These are phyloP conservation scores for Ctenicera cuprea DNA, from an alignment of 2,888 invertebrate species.

Conservation along the genomic window DNA sequence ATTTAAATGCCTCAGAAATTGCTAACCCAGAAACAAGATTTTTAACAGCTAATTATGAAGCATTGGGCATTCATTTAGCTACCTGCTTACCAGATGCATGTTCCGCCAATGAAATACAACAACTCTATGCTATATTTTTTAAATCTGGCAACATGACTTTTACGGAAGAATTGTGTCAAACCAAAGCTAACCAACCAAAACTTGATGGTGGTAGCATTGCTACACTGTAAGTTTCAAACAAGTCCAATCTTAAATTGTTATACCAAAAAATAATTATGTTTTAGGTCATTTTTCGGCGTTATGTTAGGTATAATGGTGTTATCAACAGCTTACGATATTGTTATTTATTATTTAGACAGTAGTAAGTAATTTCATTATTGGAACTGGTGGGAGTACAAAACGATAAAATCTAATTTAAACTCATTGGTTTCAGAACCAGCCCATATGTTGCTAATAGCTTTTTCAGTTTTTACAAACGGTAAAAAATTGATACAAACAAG, in stretches of 20 bases:
- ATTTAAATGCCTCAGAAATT: no score
- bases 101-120: conserved; percentile 1
- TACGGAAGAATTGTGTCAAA: conserved; percentile 16
- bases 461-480: conserved; percentile 72
- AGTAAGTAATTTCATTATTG: conserved; percentile 7
- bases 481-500: conserved; percentile 68
- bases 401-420: not conserved
- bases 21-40: no score
- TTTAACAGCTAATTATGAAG: no score
- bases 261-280: not conserved
- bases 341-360: not conserved
- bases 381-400: not conserved
- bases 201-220: conserved; percentile 1
- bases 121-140: not conserved
- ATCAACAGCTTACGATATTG: conserved; percentile 3
- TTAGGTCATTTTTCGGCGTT: conserved; percentile 2
- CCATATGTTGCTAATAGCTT: conserved; percentile 60
- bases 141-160: not conserved
- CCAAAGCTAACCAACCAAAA: not conserved
- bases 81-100: conserved; percentile 3
- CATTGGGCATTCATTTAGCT: not conserved
- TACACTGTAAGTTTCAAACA: conserved; percentile 17
- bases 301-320: not conserved
- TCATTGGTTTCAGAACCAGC: conserved; percentile 50
- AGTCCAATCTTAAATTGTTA: not conserved